phyloP scores from a whole-genome alignment of 2,113 vertebrate species.

The Malaclemys terrapin region DNA sequence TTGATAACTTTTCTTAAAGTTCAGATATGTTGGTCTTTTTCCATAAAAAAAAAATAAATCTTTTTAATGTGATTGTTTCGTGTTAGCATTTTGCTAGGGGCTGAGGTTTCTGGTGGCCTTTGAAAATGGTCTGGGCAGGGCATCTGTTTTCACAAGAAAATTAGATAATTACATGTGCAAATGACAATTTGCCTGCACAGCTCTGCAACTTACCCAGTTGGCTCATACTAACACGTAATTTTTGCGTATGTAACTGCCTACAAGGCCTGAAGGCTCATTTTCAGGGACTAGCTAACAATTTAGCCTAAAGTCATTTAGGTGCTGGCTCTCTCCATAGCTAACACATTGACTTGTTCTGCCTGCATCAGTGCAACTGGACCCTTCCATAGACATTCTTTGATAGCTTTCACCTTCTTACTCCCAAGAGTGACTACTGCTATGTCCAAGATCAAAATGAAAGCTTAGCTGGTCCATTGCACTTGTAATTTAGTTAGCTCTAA shows the following conservation, averaged over 20 bases:
- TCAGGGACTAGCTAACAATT: neutral
- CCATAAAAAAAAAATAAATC: neutral
- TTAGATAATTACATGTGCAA: neutral
- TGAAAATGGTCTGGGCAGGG: neutral
- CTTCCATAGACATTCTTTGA: neutral
- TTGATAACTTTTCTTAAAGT: neutral
- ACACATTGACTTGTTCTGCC: neutral
- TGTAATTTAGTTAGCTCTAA: neutral
- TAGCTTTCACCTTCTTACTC: neutral
- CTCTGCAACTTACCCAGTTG: neutral
- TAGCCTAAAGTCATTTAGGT: neutral
- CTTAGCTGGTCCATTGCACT: neutral
- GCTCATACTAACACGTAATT: neutral
- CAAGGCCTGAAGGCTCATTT: neutral
- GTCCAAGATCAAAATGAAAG: neutral
- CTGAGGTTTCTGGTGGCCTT: neutral
- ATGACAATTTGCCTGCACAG: neutral
- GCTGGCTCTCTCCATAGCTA: neutral
- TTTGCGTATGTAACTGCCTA: neutral
- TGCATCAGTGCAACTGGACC: neutral
- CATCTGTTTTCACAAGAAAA: neutral
- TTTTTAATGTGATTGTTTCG: neutral
- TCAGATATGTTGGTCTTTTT: neutral
- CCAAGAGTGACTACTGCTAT: neutral
- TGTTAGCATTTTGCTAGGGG: neutral